Conservation (phyloP, 1,140 invertebrate genomes). For the Meloidogyne hapla region DNA sequence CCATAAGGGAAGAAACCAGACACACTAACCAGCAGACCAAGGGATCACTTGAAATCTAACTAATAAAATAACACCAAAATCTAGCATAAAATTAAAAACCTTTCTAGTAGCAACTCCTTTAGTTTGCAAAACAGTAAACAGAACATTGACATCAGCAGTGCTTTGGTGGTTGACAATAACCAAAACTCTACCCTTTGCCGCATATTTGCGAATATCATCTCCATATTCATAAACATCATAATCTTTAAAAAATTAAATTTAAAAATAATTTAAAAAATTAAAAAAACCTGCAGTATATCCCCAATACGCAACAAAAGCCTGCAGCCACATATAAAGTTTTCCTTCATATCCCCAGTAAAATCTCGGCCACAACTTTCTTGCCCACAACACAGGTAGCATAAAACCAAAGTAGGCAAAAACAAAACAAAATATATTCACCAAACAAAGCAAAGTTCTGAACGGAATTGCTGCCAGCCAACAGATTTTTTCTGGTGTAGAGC, state of each 20-base stretch:
- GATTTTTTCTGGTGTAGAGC: slow-evolving; percentile 24
- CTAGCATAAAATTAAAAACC: slow-evolving; percentile 1
- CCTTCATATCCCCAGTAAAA: slow-evolving; percentile 86
- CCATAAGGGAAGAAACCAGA: background rate
- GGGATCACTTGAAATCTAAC: background rate
- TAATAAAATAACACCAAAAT: background rate
- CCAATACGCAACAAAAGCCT: slow-evolving; percentile 83
- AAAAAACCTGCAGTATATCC: slow-evolving; percentile 81
- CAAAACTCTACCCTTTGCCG: slow-evolving; percentile 76
- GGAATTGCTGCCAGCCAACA: slow-evolving; percentile 53
- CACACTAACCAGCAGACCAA: background rate
- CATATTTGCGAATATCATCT: slow-evolving; percentile 77
- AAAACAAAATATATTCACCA: slow-evolving; percentile 56
- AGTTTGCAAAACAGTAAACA: slow-evolving; percentile 83
- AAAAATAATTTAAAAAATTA: too few relatives aligned
- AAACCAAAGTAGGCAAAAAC: slow-evolving; percentile 63
- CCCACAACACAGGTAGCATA: slow-evolving; percentile 57
- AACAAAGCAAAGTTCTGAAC: slow-evolving; percentile 52
- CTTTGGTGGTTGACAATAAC: slow-evolving; percentile 88
- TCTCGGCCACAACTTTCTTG: slow-evolving; percentile 68
- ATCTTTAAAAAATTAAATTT: background rate
- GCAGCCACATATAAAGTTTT: slow-evolving; percentile 81
- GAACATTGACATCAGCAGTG: slow-evolving; percentile 86
- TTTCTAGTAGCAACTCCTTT: slow-evolving; percentile 72
- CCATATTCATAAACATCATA: slow-evolving; percentile 79